Base-by-base conservation (phyloP, 2,888 invertebrate genomes). In the Listrodromus nycthemerus region DNA sequence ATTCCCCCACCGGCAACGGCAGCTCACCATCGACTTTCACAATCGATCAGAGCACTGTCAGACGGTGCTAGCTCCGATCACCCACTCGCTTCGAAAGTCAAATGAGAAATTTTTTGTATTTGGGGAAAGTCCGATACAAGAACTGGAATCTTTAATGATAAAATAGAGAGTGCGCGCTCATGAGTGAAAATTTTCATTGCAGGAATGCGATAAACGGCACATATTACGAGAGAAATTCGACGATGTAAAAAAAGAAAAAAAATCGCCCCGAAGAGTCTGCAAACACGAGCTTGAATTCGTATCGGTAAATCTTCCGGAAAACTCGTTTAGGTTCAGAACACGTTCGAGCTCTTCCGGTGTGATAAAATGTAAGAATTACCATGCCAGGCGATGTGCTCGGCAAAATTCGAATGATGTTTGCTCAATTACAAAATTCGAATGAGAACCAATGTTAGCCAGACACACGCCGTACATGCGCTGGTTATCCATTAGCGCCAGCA, bases 11-110 rank as follows among this genome's bases (percentile, higher is more conserved):
- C 65, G 65, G 52, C 37, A 52, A 79, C 52, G 16, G 52, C 30
- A 33, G 41, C 33, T n/a, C 45, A 48, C 41, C 50, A 66, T 67
- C 45, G 73, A 66, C 48, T 66, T 52, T 67, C 63, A 52, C 50
- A 61, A 79, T 71, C 70, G 70, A 71, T 79, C 37, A 70, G 21
- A 27, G 41, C 30, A 50, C 41, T 41, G 37, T 27, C 13, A n/a
- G 21, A 16, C 19, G 27, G 19, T 27, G 19, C 10, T 55, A 24
- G 19, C 55, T 70, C 16, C 21, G 8, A 52, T 30, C 52, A 8
- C n/a, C n/a, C 24, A 7, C 24, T 48, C 6, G 67, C 65, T 65
- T 37, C 41, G 41, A 13, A 41, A 41, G 41, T 13, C 13, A 41
- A 41, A 41, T 3, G 13, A 41, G 13, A 41, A 0, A 2, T 41